These are phyloP conservation scores for Kobus ellipsiprymnus DNA, from an alignment of 2,113 vertebrate species.

Conservation along the genomic window DNA sequence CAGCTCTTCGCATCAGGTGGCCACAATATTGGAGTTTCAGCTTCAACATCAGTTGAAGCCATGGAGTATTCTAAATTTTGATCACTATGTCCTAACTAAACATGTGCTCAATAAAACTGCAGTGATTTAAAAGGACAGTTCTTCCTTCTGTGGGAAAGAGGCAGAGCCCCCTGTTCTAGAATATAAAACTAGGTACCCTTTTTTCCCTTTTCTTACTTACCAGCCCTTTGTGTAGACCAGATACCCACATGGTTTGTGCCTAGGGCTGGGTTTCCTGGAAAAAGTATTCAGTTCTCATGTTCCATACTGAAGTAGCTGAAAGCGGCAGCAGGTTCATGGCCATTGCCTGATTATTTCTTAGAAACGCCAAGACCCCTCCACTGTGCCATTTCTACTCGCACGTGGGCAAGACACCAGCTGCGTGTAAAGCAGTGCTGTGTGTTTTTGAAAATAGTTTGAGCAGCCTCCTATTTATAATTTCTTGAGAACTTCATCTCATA, in stretches of 20 bases:
- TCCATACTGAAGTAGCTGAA: background rate
- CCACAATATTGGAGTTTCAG: no score
- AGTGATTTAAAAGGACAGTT: background rate
- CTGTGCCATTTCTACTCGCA: background rate
- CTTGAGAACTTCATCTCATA: background rate
- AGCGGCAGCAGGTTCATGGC: background rate
- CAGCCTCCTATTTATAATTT: background rate
- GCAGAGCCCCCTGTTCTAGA: background rate
- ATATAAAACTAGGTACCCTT: background rate
- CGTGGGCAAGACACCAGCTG: background rate
- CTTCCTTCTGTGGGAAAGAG: background rate
- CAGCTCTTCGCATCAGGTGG: no score
- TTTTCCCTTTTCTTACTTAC: background rate
- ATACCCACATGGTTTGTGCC: background rate
- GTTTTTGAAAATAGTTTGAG: background rate
- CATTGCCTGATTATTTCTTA: background rate
- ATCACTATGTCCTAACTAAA: background rate
- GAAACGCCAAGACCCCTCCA: background rate
- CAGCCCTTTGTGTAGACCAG: rapidly evolving
- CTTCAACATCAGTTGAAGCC: background rate
- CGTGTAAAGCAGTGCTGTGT: background rate
- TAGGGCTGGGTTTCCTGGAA: background rate
- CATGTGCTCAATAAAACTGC: background rate
- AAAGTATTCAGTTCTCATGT: background rate
- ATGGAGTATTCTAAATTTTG: background rate